Conservation (phyloP, 64 coral and sea anemone genomes). For the Stichodactyla helianthus region DNA sequence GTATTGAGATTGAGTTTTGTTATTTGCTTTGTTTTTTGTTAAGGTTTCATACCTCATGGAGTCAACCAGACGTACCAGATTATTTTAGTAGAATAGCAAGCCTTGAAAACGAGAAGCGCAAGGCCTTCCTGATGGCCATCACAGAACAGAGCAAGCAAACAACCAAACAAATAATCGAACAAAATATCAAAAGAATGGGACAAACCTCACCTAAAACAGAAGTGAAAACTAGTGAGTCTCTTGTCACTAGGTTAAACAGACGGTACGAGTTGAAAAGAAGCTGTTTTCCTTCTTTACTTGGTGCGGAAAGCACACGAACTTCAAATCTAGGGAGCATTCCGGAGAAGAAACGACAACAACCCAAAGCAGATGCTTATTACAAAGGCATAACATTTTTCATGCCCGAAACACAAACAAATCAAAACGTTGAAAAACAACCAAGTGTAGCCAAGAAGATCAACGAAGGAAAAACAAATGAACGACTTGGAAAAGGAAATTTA, state of each 20-base stretch:
- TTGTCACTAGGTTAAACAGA: conserved; percentile 47
- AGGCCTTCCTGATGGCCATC: conserved; percentile 17
- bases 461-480: neutral
- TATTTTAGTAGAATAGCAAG: neutral
- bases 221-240: neutral
- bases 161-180: conserved; percentile 38
- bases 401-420: neutral
- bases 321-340: neutral
- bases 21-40: neutral
- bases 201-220: neutral
- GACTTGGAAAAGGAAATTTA: neutral
- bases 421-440: neutral
- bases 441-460: neutral
- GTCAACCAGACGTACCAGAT: neutral
- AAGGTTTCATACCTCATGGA: neutral
- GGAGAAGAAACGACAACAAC: neutral
- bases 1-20: neutral
- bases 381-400: conserved; percentile 9
- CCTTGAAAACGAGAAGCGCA: conserved; percentile 1
- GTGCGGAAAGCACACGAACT: neutral
- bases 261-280: conserved; percentile 24
- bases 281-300: conserved; percentile 58
- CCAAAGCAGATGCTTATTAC: neutral
- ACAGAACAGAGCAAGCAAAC: conserved; percentile 47
- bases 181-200: conserved; percentile 38